Base-by-base conservation (phyloP, 2,113 vertebrate genomes). In the Bubo scandiacus region DNA sequence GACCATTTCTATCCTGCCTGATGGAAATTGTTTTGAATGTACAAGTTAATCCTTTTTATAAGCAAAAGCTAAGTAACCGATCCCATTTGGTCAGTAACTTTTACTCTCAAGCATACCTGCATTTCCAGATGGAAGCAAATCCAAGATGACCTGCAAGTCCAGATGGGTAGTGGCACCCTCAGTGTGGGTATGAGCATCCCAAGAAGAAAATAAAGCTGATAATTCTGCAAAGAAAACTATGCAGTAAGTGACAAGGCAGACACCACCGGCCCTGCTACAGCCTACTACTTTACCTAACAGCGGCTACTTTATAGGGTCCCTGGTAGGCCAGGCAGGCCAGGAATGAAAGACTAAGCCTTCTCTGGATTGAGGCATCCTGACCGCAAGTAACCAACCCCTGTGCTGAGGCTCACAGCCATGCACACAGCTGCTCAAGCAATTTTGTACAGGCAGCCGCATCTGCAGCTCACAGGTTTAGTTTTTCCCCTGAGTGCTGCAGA, bases 331-430 rank as follows among this genome's bases (percentile, higher is more conserved):
- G 47, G 30, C 55, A 20, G 29, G 15, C 7, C 27, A 20, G 34
- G 34, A 73, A 73, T 10, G 34, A 66, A 73, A 86, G 36, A 52
- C 19, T 25, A 58, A 79, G 45, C 15, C 34, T 52, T 66, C 82
- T 40, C 36, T 2, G 5, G 18, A 25, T 8, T 57, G 36, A 84
- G 77, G 42, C 15, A n/a, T 40, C 66, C 40, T 40, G 40, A 63
- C 15, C 7, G 10, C 23, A 38, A 40, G 42, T 49, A 57, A n/a
- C 34, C 0, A 0, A 6, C 8, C 38, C 27, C 22, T 23, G 21
- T 14, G 38, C 38, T 47, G 57, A 62, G 27, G 18, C 65, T 49
- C 75, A 25, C 6, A n/a, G 51, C 34, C 34, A 19, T 3, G 7
- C 34, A 54, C 34, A 19, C 34, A 38, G 27, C 47, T 70, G 38